Conservation (phyloP, 2,888 invertebrate species). For the Athalia cordata region DNA sequence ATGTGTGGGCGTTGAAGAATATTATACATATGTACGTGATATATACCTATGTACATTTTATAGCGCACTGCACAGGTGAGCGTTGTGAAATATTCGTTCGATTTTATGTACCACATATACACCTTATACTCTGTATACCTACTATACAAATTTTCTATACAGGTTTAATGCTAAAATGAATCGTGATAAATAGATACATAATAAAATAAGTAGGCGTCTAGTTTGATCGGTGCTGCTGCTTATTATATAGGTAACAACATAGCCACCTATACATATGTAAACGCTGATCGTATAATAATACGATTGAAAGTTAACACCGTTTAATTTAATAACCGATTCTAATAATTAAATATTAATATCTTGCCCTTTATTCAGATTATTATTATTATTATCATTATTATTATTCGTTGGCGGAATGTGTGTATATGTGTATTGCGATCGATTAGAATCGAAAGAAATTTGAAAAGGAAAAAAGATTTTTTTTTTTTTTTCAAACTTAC, state of each 20-base stretch:
- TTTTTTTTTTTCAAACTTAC: conserved; percentile 62
- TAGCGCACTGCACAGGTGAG: conserved; percentile 4
- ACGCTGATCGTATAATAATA: too few species aligned
- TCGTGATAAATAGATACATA: conserved; percentile 9
- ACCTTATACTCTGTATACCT: too few species aligned
- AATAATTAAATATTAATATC: not conserved
- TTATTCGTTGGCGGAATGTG: too few species aligned
- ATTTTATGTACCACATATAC: not conserved
- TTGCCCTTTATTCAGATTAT: not conserved
- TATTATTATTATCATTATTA: too few species aligned
- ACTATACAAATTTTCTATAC: too few species aligned
- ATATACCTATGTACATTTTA: not conserved
- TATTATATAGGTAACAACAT: too few species aligned
- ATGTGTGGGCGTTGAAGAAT: too few species aligned
- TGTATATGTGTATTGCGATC: too few species aligned
- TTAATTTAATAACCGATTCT: not conserved
- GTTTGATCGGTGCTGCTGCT: conserved; percentile 9
- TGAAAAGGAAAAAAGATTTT: too few species aligned
- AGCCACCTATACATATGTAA: too few species aligned
- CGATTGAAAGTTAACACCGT: too few species aligned
- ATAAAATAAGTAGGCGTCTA: conserved; percentile 13
- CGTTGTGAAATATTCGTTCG: conserved; percentile 35
- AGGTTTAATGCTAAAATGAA: conserved; percentile 16
- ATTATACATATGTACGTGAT: not conserved
- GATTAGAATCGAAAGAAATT: not conserved